Percentiles rank a stretch among this genome's conserved stretches.
Conservation (phyloP, 2,797 vertebrate genomes). For the Betta splendens region DNA sequence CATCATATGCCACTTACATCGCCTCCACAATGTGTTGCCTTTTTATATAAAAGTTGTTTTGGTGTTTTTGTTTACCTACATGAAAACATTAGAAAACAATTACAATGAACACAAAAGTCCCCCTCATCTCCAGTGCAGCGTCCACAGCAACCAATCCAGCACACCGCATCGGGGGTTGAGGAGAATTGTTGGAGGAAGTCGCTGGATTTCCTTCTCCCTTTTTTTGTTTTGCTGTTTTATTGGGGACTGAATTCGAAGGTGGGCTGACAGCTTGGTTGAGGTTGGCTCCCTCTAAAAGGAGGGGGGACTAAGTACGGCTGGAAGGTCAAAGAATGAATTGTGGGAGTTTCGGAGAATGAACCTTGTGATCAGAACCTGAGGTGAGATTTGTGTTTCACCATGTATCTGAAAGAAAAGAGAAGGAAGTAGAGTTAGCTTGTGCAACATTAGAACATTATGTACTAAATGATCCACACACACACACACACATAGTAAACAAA, state of each 20-base stretch:
- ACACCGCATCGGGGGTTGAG: conserved; percentile 32
- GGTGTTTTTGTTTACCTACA: conserved; percentile 61
- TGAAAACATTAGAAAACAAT: conserved; percentile 65
- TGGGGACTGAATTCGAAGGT: conserved; percentile 18
- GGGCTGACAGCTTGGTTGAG: conserved; percentile 27
- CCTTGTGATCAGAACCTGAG: conserved; percentile 90
- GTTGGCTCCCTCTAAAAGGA: conserved; percentile 7
- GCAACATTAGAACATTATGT: neutral
- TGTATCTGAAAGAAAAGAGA: conserved; percentile 85
- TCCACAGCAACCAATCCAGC: conserved; percentile 43
- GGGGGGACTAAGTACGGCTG: conserved; percentile 55
- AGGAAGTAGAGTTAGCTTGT: neutral
- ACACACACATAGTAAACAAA: neutral
- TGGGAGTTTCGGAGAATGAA: conserved; percentile 39
- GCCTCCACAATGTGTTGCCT: conserved; percentile 38
- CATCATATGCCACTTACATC: conserved; percentile 19
- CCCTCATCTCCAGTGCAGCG: conserved; percentile 17
- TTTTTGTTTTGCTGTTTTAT: conserved; percentile 8
- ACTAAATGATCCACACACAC: neutral
- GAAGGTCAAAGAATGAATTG: conserved; percentile 52
- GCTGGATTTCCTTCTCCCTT: conserved; percentile 10
- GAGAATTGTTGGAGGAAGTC: conserved; percentile 29
- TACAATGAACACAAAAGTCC: conserved; percentile 43
- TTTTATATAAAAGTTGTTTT: conserved; percentile 70
- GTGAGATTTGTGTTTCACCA: conserved; percentile 99